Percentiles rank a stretch among this genome's conserved stretches.
phyloP scores from a whole-genome alignment of 2,113 vertebrate genomes.

The Casuarius casuarius region DNA sequence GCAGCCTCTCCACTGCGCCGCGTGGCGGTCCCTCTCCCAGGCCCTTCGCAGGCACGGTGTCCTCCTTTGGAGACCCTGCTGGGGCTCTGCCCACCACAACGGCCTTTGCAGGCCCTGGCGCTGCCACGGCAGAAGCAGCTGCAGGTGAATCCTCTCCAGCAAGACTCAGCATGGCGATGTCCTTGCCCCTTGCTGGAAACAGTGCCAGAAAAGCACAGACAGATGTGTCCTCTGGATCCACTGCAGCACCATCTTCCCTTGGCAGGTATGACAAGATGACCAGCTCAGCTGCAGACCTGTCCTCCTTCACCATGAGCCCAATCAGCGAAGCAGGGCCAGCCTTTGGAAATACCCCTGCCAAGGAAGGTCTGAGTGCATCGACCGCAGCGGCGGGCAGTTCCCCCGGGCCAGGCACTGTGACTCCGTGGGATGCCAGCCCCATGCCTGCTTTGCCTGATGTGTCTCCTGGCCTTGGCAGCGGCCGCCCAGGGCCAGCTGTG shows the following conservation, averaged over 20 bases:
- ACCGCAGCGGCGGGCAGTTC: background rate
- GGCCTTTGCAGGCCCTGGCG: background rate
- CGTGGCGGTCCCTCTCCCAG: background rate
- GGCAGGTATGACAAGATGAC: accelerated
- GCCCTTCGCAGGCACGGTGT: background rate
- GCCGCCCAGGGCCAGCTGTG: background rate
- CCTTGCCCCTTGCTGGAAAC: accelerated
- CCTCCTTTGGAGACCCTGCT: accelerated
- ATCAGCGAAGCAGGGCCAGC: background rate
- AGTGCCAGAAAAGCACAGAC: background rate
- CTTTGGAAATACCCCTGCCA: background rate
- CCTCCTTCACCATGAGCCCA: background rate
- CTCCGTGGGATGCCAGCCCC: background rate
- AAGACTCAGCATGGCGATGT: accelerated
- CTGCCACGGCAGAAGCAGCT: background rate
- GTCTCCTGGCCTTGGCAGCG: background rate
- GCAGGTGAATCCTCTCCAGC: accelerated
- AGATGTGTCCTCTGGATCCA: accelerated
- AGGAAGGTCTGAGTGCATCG: background rate
- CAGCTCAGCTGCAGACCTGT: background rate
- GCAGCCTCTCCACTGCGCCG: background rate
- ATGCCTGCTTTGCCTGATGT: background rate
- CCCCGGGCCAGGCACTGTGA: too few relatives aligned
- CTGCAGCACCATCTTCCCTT: background rate
- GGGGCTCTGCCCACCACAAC: background rate